phyloP scores from a whole-genome alignment of 2,113 vertebrate species.

The Uria aalge region DNA sequence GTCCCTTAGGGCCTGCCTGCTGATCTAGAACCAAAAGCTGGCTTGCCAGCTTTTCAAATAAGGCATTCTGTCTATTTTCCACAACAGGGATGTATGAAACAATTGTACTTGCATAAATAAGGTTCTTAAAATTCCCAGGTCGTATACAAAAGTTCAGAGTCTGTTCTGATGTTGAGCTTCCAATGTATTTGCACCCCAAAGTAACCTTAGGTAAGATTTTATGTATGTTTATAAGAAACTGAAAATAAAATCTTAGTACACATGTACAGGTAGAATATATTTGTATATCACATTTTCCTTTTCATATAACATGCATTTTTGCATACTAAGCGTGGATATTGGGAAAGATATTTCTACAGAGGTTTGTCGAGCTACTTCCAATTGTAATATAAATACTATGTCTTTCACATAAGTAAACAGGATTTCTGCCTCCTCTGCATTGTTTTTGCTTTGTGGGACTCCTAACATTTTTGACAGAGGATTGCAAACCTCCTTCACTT shows the following conservation, averaged over 20 bases:
- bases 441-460: not conserved
- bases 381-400: not conserved
- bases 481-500: not conserved
- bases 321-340: not conserved
- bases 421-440: not conserved
- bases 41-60: not conserved
- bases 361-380: not conserved
- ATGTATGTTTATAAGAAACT: not conserved
- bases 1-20: constrained; percentile 3
- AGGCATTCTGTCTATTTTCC: not conserved
- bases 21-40: constrained; percentile 25
- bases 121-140: not conserved
- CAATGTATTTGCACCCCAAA: not conserved
- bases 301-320: not conserved
- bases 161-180: not conserved
- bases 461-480: not conserved
- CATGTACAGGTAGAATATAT: not conserved
- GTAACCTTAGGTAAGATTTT: not conserved
- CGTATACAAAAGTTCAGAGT: not conserved
- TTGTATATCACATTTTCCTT: not conserved
- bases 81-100: not conserved
- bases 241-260: not conserved
- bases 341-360: not conserved
- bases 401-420: not conserved
- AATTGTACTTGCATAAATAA: not conserved